Conservation (phyloP, 2,888 invertebrate species). For the Ashinkailepas kermadecensis region DNA sequence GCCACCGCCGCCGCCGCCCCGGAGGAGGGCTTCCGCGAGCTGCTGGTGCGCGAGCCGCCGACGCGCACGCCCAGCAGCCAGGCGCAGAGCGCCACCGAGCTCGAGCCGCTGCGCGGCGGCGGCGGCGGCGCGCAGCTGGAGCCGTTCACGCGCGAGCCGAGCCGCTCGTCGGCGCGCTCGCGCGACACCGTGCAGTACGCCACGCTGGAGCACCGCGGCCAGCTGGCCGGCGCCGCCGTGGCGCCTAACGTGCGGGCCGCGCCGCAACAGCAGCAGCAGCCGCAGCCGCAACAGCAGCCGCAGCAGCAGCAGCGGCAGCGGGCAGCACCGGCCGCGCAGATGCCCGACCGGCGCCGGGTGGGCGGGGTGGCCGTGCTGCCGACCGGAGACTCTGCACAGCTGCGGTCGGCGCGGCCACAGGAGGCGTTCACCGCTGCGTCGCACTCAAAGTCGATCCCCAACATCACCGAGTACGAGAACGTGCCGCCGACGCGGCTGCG, state of each 20-base stretch:
- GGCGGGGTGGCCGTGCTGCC: slow-evolving; percentile 13
- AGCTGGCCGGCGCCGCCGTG: background rate
- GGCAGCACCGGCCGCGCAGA: too few species aligned
- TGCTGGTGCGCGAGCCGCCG: background rate
- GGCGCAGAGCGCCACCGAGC: slow-evolving; percentile 12
- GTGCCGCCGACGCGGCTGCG: background rate
- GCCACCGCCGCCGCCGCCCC: background rate
- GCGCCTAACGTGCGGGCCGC: background rate
- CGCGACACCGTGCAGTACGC: slow-evolving; percentile 18
- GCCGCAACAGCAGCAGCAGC: background rate
- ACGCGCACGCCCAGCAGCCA: slow-evolving; percentile 4
- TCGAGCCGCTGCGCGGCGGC: slow-evolving; percentile 3
- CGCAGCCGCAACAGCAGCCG: background rate
- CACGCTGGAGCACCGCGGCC: slow-evolving; percentile 18
- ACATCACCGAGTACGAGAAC: background rate
- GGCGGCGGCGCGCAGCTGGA: background rate
- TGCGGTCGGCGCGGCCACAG: background rate
- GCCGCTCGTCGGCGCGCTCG: background rate
- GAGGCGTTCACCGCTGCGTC: background rate
- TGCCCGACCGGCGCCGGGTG: background rate
- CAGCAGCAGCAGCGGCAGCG: background rate
- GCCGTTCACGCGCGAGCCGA: slow-evolving; percentile 13
- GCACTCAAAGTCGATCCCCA: slow-evolving; percentile 7
- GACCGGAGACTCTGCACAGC: background rate
- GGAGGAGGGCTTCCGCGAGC: background rate